Base-by-base conservation (phyloP, 2,888 invertebrate species). In the Ophion costatus region DNA sequence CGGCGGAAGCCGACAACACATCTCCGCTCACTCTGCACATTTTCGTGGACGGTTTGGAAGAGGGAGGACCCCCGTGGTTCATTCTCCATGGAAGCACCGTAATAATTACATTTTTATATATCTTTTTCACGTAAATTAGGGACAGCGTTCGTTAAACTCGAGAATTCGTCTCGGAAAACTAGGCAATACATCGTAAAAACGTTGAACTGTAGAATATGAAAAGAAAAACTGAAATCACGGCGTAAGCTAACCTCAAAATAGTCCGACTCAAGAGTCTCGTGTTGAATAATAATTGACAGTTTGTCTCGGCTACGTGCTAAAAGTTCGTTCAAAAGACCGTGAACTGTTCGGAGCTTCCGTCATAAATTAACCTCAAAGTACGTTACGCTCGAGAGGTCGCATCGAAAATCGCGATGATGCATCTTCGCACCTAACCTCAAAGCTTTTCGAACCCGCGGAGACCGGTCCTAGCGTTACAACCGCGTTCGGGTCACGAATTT, bases 401-500 rank as follows among this genome's bases (percentile, higher is more conserved):
- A 5, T 5, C 51, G 14, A 5, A 51, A 51, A 51, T 51, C 5
- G 51, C 51, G 14, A 51, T 14, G 17, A 51, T 14, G 14, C 14
- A 14, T 10, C 45, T 11, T 45, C 1, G n/a, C n/a, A 45, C 45
- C 51, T 4, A 51, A 51, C 17, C 51, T 45, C 45, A 10, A 45
- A 10, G 3, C 3, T 10, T 11, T 10, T 51, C 51, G 51, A 51
- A 17, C 9, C 38, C 4, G 0, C 11, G 17, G 51, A 14, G 17
- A 51, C 4, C 64, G 64, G n/a, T n/a, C 17, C n/a, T 64, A 17
- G 29, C 33, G 64, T 4, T 7, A 29, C 20, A 33, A 57, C 20
- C 57, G 17, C 9, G 3, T 33, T 45, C 45, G 20, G 56, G 51
- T 83, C 78, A 78, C 83, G 84, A 69, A 20, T 45, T 57, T 20